Percentiles rank a stretch among this genome's conserved stretches.
Evolutionary conservation across 2,888 invertebrate genomes (phyloP).

Genomic region (Villa cingulata): DNA sequence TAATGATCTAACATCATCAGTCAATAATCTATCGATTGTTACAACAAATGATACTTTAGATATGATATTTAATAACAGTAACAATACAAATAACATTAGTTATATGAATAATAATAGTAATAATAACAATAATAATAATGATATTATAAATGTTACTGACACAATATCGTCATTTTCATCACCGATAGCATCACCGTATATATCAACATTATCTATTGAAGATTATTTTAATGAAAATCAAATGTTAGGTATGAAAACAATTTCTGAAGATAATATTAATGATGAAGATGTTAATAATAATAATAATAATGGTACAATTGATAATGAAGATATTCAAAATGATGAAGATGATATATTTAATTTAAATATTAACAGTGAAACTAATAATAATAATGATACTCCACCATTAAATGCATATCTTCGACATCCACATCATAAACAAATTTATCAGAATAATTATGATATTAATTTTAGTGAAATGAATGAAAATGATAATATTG

Average conservation of each 20-base stretch:
- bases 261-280: not conserved
- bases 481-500: too few species aligned
- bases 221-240: not conserved
- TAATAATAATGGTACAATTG: too few species aligned
- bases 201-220: not conserved
- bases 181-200: not conserved
- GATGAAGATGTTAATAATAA: too few species aligned
- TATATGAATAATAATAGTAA: slow-evolving; percentile 3
- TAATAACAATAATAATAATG: not conserved
- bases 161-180: not conserved
- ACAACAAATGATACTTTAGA: not conserved
- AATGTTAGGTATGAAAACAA: not conserved
- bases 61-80: not conserved
- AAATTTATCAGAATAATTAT: not conserved
- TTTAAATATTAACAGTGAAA: too few species aligned
- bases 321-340: not conserved
- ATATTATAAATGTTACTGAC: not conserved
- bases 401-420: too few species aligned
- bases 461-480: not conserved
- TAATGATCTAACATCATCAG: not conserved
- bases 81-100: slow-evolving; percentile 1
- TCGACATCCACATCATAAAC: too few species aligned
- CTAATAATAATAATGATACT: too few species aligned
- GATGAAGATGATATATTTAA: too few species aligned
- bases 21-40: not conserved